Base-by-base conservation (phyloP, 2,113 vertebrate genomes). In the Scalopus aquaticus region DNA sequence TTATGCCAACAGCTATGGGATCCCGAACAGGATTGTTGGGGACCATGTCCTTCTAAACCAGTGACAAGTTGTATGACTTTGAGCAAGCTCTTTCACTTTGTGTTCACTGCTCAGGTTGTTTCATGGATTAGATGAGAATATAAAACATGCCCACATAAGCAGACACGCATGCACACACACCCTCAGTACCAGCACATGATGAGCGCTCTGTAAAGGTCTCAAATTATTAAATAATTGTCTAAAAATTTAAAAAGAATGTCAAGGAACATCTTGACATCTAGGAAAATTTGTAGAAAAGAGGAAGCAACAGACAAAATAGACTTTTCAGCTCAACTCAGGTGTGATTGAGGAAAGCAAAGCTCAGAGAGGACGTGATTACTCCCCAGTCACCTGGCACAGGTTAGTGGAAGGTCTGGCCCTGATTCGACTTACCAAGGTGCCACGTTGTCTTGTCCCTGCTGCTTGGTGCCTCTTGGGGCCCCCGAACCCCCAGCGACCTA, bases 401-500 rank as follows among this genome's bases (percentile, higher is more conserved):
- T 0, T 1, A 3, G 6, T 37, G 10, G 28, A 13, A 20, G 16
- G 9, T 17, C 11, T 10, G 10, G 7, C 46, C 30, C 30, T 64
- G 3, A 15, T 69, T n/a, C 37, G 11, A 2, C 7, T 58, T 6
- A 16, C 30, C 32, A 0, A 35, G 6, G 16, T 0, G 1, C 2
- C 19, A 4, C 65, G 6, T 4, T 12, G 0, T 28, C 65, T 11
- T 28, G 2, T 39, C 35, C 32, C 49, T 39, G 26, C 12, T 72
- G 7, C 4, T 65, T 28, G 77, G 32, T 42, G n/a, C 11, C 70
- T 60, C 58, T 19, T 12, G 0, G 30, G 30, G 2, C 9, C 42
- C 37, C 44, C 6, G 3, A 7, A 81, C 5, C 24, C 28, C 1
- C 0, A 35, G 32, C 16, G 2, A 77, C 13, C 15, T 12, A 10